A percentile compares a stretch with the other conserved stretches of the same genome.
phyloP scores from a whole-genome alignment of 2,113 vertebrate genomes.

The Pipra filicauda region DNA sequence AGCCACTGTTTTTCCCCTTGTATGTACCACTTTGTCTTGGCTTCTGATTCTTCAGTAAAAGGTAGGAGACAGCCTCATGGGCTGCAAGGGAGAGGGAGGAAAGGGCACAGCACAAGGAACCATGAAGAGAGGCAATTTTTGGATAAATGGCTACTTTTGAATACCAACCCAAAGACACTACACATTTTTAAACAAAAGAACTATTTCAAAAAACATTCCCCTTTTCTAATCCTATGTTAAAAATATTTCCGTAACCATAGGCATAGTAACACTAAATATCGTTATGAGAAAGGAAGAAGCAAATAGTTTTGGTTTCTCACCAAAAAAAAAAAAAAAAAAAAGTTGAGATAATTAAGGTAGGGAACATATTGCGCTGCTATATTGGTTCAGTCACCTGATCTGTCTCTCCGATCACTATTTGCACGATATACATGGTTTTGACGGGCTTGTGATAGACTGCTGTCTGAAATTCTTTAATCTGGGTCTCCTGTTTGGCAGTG shows the following conservation, averaged over 20 bases:
- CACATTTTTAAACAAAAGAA: neutral
- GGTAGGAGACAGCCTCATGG: neutral
- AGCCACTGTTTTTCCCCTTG: neutral
- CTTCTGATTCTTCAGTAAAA: neutral
- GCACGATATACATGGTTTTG: conserved; percentile 65
- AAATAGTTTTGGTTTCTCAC: conserved; percentile 46
- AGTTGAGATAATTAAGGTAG: conserved; percentile 56
- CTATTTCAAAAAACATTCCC: neutral
- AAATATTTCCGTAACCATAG: neutral
- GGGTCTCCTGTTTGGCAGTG: conserved; percentile 68
- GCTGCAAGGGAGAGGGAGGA: neutral
- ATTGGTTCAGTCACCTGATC: conserved; percentile 71
- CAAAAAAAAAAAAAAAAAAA: conserved; percentile 18
- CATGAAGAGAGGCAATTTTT: neutral
- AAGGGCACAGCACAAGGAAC: neutral
- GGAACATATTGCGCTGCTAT: conserved; percentile 63
- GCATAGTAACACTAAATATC: conserved; percentile 35
- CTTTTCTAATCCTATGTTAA: neutral
- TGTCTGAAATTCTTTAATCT: conserved; percentile 71
- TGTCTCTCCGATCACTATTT: conserved; percentile 67
- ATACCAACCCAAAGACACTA: neutral
- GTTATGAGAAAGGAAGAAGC: neutral
- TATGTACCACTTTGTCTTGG: neutral
- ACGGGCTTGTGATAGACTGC: conserved; percentile 71
- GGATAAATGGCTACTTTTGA: neutral